These are phyloP conservation scores for Beaufortia kweichowensis DNA, from an alignment of 2,113 vertebrate genomes.

Conservation along the genomic window DNA sequence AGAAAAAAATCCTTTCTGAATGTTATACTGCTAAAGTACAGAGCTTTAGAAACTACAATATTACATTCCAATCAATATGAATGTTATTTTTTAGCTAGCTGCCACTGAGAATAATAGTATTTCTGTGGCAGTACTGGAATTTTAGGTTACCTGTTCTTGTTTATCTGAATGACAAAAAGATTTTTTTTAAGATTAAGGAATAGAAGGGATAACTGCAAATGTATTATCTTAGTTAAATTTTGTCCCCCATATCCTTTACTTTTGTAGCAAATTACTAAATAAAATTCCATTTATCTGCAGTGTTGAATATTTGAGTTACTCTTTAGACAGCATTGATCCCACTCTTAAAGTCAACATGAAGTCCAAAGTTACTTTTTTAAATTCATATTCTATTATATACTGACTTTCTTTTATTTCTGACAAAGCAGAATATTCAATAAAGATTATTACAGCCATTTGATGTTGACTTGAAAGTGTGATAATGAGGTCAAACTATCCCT, in stretches of 20 bases:
- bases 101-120: too few relatives aligned
- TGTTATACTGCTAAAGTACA: too few relatives aligned
- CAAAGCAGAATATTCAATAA: not conserved
- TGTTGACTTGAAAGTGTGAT: constrained; percentile 34
- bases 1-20: too few relatives aligned
- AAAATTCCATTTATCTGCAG: constrained; percentile 19
- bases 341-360: constrained; percentile 16
- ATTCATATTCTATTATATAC: too few relatives aligned
- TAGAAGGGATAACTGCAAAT: not conserved
- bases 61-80: too few relatives aligned
- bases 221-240: not conserved
- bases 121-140: not conserved
- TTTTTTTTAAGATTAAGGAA: not conserved
- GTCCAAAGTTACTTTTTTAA: not conserved
- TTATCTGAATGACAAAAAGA: not conserved
- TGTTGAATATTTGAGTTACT: constrained; percentile 21
- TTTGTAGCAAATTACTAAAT: not conserved
- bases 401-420: too few relatives aligned
- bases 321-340: constrained; percentile 9
- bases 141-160: not conserved
- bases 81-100: not conserved
- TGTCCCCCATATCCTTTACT: too few relatives aligned
- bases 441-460: not conserved
- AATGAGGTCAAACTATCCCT: constrained; percentile 14
- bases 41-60: not conserved